Evolutionary conservation across 2,888 invertebrate species (phyloP), one percentile per base, ranked within the genome.

Genomic region (Lasioglossum villosulum): DNA sequence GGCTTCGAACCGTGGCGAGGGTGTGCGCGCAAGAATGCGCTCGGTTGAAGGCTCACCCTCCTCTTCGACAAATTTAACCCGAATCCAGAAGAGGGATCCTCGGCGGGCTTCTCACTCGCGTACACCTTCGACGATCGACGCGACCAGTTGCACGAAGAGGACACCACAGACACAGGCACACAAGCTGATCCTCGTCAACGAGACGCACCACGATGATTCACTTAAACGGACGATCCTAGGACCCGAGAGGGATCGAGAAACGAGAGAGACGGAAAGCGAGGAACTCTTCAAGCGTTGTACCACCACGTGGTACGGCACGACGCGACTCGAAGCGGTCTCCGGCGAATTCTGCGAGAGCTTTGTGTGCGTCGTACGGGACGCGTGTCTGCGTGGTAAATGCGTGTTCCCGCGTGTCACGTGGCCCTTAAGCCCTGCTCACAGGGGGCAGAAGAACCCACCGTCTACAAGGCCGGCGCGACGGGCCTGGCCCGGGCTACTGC

Each of bases 341-440:
- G n/a, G 82, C 82, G 79, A 89, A 89, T 89, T 86, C 86, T 77
- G 75, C 52, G 37, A 52, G 68, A 63, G 76, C 76, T 86, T 80
- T 80, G 78, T 80, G 70, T 48, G 76, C 59, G 52, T 79, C 74
- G 59, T 3, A 14, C 37, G 14, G 56, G 71, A 37, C n/a, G 74
- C 59, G 39, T 73, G 76, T 74, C 48, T 78, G 78, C 86, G 83
- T 83, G 82, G 70, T n/a, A 76, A 75, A 79, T 78, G 82, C 84
- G 84, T 86, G 79, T 80, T 37, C 81, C 72, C 86, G 84, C 75
- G 82, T 86, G 90, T 90, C 90, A 88, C 90, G 90, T 90, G 90
- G 87, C 89, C 80, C 83, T 90, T 86, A 86, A 82, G 84, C 76
- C 68, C 23, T 71, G 79, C 81, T 88, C 90, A 89, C 85, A 85